Evolutionary conservation across 2,888 invertebrate species (phyloP), one percentile per base, ranked within the genome.

Genomic region (Zelleria hepariella): DNA sequence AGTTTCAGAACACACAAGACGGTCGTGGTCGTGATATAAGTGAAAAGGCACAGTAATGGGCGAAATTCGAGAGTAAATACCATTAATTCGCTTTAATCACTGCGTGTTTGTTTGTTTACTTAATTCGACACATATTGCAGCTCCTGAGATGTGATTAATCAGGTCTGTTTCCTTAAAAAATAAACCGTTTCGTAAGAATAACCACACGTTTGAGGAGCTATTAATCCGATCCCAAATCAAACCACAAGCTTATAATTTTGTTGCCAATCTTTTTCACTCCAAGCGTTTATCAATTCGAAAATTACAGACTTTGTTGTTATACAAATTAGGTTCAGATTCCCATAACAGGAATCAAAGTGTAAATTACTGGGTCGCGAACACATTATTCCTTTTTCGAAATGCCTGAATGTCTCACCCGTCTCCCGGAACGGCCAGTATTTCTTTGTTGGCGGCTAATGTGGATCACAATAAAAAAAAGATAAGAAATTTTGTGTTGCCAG

Each of bases 391-490:
- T 25, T 54, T 54, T 54, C 10, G 27, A 32, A 55, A 27, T 27
- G 26, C 55, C 32, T 18, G 18, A n/a, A 20, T 18, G 27, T 32
- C 20, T 5, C 55, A 27, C 27, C 55, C 18, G n/a, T 55, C 55
- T 55, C 27, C 32, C 32, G 8, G 21, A 42, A 21, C 18, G 27
- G 55, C 42, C 55, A 55, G 55, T 55, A 55, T 55, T 55, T 58
- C 60, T 62, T 62, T 60, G 60, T 63, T 62, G 58, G 59, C 61
- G 64, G 63, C 62, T 63, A 63, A 65, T 66, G 62, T 27, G 55
- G 55, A 55, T 55, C 32, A 32, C 15, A n/a, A 27, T 55, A 55
- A 27, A 55, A 55, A 18, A 27, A 18, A 54, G 26, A 21, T 10
- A 54, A 26, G 24, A 26, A 55, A 55, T 8, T 2, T 7, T 32